Evolutionary conservation across 2,888 invertebrate species (phyloP).

Genomic region (Sipha maydis): DNA sequence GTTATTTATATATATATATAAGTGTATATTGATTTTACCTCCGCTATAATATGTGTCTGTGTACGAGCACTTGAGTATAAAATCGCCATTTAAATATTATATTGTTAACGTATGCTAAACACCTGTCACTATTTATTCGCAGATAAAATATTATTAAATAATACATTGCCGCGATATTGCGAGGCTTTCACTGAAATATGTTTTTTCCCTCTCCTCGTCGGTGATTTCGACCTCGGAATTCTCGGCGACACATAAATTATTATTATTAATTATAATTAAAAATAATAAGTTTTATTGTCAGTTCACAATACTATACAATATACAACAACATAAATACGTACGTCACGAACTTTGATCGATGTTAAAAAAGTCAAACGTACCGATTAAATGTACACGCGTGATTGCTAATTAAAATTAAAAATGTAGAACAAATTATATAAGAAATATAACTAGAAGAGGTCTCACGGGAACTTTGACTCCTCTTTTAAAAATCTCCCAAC

Average conservation of each 20-base stretch:
- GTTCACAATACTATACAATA: background rate
- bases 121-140: slow-evolving; percentile 32
- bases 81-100: slow-evolving; percentile 28
- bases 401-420: background rate
- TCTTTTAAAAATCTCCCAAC: too few relatives aligned
- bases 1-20: background rate
- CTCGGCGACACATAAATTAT: background rate
- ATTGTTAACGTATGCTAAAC: slow-evolving; percentile 56
- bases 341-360: background rate
- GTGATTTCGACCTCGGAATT: background rate
- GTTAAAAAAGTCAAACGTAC: background rate
- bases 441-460: too few relatives aligned
- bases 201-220: background rate
- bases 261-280: background rate
- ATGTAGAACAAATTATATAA: too few relatives aligned
- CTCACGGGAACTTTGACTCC: too few relatives aligned
- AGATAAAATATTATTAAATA: slow-evolving; percentile 25
- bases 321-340: background rate
- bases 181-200: slow-evolving; percentile 35
- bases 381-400: background rate
- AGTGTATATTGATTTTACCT: background rate
- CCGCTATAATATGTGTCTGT: background rate
- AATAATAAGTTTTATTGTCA: background rate
- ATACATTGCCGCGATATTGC: background rate
- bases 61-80: background rate